These are phyloP conservation scores for Epinephelus malabaricus DNA, from an alignment of 2,797 vertebrate genomes.

Conservation along the genomic window DNA sequence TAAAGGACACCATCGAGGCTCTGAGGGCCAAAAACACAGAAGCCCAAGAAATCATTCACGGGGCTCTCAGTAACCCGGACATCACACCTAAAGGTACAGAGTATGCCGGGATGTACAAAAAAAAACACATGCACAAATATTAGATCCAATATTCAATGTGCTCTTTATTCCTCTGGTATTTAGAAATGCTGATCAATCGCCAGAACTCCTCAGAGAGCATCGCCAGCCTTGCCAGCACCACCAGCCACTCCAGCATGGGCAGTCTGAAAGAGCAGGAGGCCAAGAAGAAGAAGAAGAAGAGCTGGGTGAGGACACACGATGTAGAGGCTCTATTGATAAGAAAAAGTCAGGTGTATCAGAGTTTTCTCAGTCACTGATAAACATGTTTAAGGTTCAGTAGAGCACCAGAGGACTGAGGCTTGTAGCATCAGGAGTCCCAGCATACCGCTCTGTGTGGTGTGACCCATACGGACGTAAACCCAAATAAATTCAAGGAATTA, in stretches of 20 bases:
- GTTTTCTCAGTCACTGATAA: background rate
- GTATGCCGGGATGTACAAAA: background rate
- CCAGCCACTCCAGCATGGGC: slow-evolving; percentile 94
- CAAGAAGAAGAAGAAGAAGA: slow-evolving; percentile 99
- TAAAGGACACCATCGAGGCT: slow-evolving; percentile 95
- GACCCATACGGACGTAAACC: background rate
- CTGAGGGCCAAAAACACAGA: slow-evolving; percentile 96
- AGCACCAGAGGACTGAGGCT: background rate
- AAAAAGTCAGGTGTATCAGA: background rate
- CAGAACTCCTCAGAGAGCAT: slow-evolving; percentile 99
- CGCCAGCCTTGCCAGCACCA: slow-evolving; percentile 95
- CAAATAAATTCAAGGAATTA: background rate
- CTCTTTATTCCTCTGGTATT: slow-evolving; percentile 1
- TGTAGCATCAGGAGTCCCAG: background rate
- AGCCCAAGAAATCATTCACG: slow-evolving; percentile 95
- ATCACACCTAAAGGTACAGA: slow-evolving; percentile 90
- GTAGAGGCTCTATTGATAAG: background rate
- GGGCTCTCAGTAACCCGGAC: slow-evolving; percentile 90
- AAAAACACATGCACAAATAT: background rate
- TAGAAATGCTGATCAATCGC: slow-evolving; percentile 94
- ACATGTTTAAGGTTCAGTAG: background rate
- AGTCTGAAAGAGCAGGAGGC: slow-evolving; percentile 95
- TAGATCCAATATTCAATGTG: background rate
- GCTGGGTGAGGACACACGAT: slow-evolving; percentile 89
- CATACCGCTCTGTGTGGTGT: no score